Percentiles rank a stretch among this genome's conserved stretches.
These are phyloP conservation scores for Girardia tigrina DNA, from an alignment of 2,888 invertebrate species.

Conservation along the genomic window DNA sequence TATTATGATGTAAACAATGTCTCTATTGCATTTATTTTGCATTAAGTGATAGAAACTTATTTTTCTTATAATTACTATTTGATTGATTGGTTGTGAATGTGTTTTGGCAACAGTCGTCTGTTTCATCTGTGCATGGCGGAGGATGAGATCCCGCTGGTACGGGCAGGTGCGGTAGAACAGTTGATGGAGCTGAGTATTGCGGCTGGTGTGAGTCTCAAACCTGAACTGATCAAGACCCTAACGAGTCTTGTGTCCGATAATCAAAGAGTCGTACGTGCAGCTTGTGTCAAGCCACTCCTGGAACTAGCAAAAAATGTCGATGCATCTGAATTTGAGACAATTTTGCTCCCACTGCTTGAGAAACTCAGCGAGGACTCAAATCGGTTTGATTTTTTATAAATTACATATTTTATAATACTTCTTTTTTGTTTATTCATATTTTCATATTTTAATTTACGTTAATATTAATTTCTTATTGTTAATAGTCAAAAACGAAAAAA, in stretches of 20 bases:
- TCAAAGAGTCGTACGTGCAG: constrained; percentile 31
- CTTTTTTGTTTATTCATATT: neutral
- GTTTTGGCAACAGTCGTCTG: constrained; percentile 28
- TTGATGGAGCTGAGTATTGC: neutral
- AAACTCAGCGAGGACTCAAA: constrained; percentile 30
- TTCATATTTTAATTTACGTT: too few relatives aligned
- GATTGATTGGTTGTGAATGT: too few relatives aligned
- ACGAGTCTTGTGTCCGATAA: constrained; percentile 32
- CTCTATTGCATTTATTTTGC: too few relatives aligned
- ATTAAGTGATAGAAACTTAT: too few relatives aligned
- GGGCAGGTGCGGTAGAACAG: constrained; percentile 30
- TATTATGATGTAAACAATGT: too few relatives aligned
- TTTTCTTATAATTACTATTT: neutral
- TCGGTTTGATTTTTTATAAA: neutral
- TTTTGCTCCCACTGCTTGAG: constrained; percentile 28
- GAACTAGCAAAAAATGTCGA: constrained; percentile 24
- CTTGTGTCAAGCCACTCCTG: constrained; percentile 27
- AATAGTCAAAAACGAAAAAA: too few relatives aligned
- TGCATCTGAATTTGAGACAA: constrained; percentile 26
- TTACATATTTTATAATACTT: neutral
- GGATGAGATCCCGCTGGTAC: constrained; percentile 33
- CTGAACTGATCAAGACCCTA: constrained; percentile 3
- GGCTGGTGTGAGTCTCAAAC: neutral
- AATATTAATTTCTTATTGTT: too few relatives aligned
- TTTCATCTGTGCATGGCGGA: constrained; percentile 26